Conservation (phyloP, 2,888 invertebrate genomes). For the Hydriomena furcata region DNA sequence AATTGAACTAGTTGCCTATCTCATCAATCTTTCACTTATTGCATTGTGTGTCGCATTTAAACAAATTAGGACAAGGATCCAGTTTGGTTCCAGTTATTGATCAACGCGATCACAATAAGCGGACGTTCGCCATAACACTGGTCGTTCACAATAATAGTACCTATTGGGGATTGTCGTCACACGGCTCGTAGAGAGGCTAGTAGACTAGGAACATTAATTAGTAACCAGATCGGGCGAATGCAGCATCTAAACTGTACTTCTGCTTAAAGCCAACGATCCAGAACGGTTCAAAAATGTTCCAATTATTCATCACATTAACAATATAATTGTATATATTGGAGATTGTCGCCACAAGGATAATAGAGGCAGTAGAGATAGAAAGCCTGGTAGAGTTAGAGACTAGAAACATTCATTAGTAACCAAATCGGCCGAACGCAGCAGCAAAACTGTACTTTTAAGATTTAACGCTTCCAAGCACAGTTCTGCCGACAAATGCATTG, state of each 20-base stretch:
- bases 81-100: conserved; percentile 57
- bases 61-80: conserved; percentile 65
- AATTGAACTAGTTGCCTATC: conserved; percentile 6
- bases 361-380: conserved; percentile 7
- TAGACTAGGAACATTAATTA: conserved; percentile 12
- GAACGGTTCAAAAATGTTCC: too few species aligned
- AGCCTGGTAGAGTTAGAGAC: too few species aligned
- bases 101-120: conserved; percentile 72
- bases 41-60: conserved; percentile 29
- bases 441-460: neutral
- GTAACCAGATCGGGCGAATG: neutral
- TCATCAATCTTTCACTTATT: conserved; percentile 30
- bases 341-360: conserved; percentile 42
- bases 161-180: conserved; percentile 51
- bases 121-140: conserved; percentile 66
- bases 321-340: conserved; percentile 62
- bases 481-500: too few species aligned
- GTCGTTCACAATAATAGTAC: conserved; percentile 58
- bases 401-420: conserved; percentile 10
- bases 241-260: neutral
- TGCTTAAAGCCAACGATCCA: too few species aligned
- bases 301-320: too few species aligned
- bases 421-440: neutral
- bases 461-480: too few species aligned
- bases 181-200: conserved; percentile 27